phyloP scores from a whole-genome alignment of 2,113 vertebrate species.

The Mesocricetus auratus region DNA sequence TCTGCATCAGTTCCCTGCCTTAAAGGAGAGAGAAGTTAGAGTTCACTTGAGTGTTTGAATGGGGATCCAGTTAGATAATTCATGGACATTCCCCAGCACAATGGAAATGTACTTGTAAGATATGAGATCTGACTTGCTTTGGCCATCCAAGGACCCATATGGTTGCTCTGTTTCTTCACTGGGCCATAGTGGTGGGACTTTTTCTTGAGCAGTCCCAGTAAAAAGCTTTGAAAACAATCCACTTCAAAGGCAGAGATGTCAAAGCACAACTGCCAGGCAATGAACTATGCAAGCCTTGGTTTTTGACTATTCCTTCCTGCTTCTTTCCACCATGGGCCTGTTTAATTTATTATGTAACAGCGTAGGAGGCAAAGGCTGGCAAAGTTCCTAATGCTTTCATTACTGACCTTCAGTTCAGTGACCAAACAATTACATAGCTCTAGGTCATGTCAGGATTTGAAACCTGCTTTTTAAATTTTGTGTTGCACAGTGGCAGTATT shows the following conservation, averaged over 20 bases:
- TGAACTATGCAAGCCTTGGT: neutral
- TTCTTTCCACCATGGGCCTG: neutral
- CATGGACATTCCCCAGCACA: neutral
- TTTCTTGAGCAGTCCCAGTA: neutral
- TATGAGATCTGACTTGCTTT: neutral
- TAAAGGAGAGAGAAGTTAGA: neutral
- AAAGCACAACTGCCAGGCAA: neutral
- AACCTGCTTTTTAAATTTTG: neutral
- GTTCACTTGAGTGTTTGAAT: neutral
- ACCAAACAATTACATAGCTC: neutral
- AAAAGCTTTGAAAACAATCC: constrained; percentile 26
- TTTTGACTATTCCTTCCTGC: neutral
- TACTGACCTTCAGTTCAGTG: neutral
- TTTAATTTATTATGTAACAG: neutral
- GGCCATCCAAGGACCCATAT: neutral
- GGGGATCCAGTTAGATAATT: neutral
- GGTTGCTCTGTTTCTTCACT: neutral
- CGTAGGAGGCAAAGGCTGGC: neutral
- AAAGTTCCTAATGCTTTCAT: neutral
- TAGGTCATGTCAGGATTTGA: neutral
- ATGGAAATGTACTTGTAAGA: neutral
- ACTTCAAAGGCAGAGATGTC: neutral
- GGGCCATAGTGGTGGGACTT: neutral
- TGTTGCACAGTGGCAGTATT: neutral
- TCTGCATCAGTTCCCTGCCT: neutral